These are phyloP conservation scores for Diplodus puntazzo DNA, from an alignment of 2,797 vertebrate species.

Conservation along the genomic window DNA sequence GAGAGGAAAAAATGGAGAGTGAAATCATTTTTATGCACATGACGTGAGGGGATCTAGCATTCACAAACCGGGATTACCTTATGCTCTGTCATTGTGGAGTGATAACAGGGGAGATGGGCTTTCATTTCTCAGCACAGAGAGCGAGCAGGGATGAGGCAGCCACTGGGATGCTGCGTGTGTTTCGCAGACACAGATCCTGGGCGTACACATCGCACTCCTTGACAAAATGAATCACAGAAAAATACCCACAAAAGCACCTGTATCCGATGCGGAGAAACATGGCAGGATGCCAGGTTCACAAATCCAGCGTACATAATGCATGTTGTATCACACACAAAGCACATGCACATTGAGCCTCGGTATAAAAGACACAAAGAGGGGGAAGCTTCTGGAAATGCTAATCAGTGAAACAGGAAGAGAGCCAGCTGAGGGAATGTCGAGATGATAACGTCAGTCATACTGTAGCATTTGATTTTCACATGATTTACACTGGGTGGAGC, in stretches of 20 bases:
- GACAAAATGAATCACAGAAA: slow-evolving; percentile 63
- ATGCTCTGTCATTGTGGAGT: slow-evolving; percentile 63
- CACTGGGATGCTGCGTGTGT: slow-evolving; percentile 39
- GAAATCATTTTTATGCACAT: slow-evolving; percentile 64
- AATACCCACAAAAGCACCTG: slow-evolving; percentile 54
- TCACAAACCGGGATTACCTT: slow-evolving; percentile 69
- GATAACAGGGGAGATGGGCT: slow-evolving; percentile 62
- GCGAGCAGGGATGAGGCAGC: slow-evolving; percentile 45
- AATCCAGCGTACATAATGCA: slow-evolving; percentile 63
- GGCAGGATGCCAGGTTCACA: slow-evolving; percentile 60
- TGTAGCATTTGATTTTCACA: slow-evolving; percentile 43
- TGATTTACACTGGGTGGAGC: slow-evolving; percentile 5
- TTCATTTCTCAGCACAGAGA: slow-evolving; percentile 65
- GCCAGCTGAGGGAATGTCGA: slow-evolving; percentile 11
- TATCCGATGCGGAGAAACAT: slow-evolving; percentile 50
- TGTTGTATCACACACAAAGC: slow-evolving; percentile 11
- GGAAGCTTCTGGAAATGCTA: slow-evolving; percentile 35
- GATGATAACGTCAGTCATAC: slow-evolving; percentile 44
- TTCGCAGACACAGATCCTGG: slow-evolving; percentile 66
- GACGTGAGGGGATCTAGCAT: slow-evolving; percentile 54
- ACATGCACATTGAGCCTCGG: neutral
- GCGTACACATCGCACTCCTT: slow-evolving; percentile 37
- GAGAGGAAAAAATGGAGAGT: slow-evolving; percentile 49
- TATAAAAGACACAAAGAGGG: slow-evolving; percentile 27
- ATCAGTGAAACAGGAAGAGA: slow-evolving; percentile 32